Base-by-base conservation (phyloP, 1,140 invertebrate species). In the Cardiocondyla obscurior region DNA sequence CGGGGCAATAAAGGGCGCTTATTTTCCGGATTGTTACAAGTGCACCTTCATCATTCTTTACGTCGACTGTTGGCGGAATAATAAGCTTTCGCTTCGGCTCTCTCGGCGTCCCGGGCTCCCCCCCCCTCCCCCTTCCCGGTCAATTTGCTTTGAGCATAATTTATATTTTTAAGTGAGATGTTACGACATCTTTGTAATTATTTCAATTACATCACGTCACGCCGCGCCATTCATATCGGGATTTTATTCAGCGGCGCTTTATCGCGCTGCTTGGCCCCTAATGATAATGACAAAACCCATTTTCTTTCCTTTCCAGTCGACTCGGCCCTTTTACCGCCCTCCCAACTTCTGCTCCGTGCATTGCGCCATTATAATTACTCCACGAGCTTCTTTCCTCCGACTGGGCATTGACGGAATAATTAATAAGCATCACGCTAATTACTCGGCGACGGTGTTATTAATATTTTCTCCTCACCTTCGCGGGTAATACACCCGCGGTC, bases 341-440 rank as follows among this genome's bases (percentile, higher is more conserved):
- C 28, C 19, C 74, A 46, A 79, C 33, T 79, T 57, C 33, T 39
- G 16, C 74, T 42, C 16, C 62, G 62, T 69, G 62, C 25, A 64
- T 69, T 53, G 36, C 33, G 46, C 62, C 36, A 42, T 79, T 79
- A 53, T 79, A 79, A 79, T 79, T 69, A 79, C 42, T 69, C 57
- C 46, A 12, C n/a, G 62, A 42, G 49, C 46, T 53, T 79, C 74
- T 79, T 79, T 69, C 62, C 30, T 30, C 33, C 74, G 62, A 79
- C 74, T 16, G 44, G 46, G 62, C 74, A 79, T 79, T 53, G 74
- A 69, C 74, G 62, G 74, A 79, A 79, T 79, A 79, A 79, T 79
- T 79, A 67, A 79, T 79, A 79, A 79, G 74, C 74, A 79, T 79
- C 74, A 53, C 74, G 46, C 46, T 79, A 79, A 79, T 79, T 79